Conservation (phyloP, 2,113 vertebrate genomes). For the Ciconia maguari region DNA sequence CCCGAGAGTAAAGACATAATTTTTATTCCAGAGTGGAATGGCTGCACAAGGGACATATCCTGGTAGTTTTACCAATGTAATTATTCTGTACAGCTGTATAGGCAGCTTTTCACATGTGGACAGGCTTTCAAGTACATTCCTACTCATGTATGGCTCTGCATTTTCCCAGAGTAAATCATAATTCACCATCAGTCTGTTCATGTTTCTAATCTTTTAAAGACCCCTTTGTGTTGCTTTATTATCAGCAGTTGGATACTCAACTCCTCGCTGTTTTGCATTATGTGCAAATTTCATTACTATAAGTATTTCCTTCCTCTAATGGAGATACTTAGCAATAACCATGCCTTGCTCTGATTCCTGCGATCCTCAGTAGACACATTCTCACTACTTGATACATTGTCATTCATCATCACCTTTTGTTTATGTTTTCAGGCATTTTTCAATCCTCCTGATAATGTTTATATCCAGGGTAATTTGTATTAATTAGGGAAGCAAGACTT, state of each 20-base stretch:
- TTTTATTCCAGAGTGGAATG: neutral
- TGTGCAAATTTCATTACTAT: neutral
- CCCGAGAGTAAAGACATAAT: neutral
- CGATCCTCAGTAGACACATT: neutral
- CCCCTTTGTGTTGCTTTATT: neutral
- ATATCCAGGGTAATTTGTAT: neutral
- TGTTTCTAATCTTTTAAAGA: neutral
- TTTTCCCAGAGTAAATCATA: neutral
- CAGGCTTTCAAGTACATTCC: neutral
- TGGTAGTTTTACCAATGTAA: neutral
- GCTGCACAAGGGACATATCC: neutral
- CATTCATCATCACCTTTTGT: constrained; percentile 27
- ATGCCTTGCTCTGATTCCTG: neutral
- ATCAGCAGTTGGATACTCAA: neutral
- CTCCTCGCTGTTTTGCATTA: neutral
- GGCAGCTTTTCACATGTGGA: neutral
- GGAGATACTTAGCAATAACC: neutral
- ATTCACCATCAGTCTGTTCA: neutral
- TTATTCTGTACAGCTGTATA: neutral
- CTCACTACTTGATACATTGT: neutral
- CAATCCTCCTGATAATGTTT: neutral
- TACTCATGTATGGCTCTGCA: neutral
- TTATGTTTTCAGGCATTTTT: constrained; percentile 1
- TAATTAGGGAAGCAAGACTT: neutral
- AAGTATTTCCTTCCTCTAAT: constrained; percentile 15